Evolutionary conservation across 2,113 vertebrate species (phyloP).

Genomic region (Herpetotheres cachinnans): DNA sequence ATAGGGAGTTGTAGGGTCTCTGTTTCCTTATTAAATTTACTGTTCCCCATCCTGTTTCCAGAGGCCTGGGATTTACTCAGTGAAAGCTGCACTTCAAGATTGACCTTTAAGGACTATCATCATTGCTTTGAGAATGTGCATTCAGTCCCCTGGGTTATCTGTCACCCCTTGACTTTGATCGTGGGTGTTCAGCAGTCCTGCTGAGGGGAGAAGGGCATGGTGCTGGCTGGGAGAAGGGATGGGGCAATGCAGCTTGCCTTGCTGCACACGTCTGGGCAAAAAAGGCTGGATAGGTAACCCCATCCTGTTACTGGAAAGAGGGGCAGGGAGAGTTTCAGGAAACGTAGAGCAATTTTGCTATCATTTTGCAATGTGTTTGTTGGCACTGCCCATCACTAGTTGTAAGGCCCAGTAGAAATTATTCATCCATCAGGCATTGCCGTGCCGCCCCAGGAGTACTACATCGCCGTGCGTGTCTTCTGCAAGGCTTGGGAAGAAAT

Average conservation of each 20-base stretch:
- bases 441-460: background rate
- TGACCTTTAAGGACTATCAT: background rate
- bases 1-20: background rate
- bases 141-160: background rate
- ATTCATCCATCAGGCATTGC: background rate
- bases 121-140: background rate
- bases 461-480: rapidly evolving
- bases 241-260: background rate
- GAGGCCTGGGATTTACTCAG: background rate
- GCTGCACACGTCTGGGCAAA: background rate
- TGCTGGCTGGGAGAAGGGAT: background rate
- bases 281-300: background rate
- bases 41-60: background rate
- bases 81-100: background rate
- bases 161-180: background rate
- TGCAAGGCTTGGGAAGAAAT: background rate
- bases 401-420: background rate
- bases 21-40: background rate
- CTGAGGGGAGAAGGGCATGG: background rate
- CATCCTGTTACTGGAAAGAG: background rate
- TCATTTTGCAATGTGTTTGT: background rate
- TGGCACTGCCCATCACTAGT: background rate
- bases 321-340: background rate
- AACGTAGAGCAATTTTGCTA: background rate
- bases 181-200: background rate